These are phyloP conservation scores for Chondrosia reniformis DNA, from an alignment of 37 sponge, comb jelly and placozoan species.

Conservation along the genomic window DNA sequence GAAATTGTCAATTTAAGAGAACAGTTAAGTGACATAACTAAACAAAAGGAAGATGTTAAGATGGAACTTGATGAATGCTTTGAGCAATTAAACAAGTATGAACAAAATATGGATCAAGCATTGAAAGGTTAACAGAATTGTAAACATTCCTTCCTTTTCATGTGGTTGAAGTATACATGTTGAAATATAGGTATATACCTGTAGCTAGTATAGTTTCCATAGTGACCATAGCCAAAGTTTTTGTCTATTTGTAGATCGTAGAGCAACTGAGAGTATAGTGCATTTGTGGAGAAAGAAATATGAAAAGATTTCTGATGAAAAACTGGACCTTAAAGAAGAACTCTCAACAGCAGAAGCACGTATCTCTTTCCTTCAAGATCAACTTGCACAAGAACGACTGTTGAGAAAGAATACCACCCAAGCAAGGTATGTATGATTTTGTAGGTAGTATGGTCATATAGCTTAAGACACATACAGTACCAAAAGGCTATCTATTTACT, in stretches of 20 bases:
- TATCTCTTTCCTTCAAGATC: conserved; percentile 39
- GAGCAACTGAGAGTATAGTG: conserved; percentile 51
- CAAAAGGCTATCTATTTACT: no score
- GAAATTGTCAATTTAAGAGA: conserved; percentile 8
- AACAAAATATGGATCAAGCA: conserved; percentile 17
- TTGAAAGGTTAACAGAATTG: background rate
- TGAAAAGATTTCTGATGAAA: conserved; percentile 20
- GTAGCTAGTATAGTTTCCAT: background rate
- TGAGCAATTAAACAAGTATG: conserved; percentile 11
- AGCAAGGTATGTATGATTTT: background rate
- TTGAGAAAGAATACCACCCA: background rate
- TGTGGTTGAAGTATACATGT: background rate
- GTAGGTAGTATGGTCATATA: no score
- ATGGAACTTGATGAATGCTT: background rate
- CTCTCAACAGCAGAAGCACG: conserved; percentile 40
- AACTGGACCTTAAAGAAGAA: conserved; percentile 30
- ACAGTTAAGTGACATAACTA: background rate
- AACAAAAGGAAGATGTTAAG: background rate
- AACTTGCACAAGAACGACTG: conserved; percentile 37
- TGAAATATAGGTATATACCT: background rate
- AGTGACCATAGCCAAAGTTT: background rate
- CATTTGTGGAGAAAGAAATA: conserved; percentile 67
- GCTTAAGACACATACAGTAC: no score
- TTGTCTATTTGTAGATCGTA: background rate
- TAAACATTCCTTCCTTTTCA: no score